phyloP scores from a whole-genome alignment of 2,888 invertebrate genomes.

The Serripes groenlandicus region DNA sequence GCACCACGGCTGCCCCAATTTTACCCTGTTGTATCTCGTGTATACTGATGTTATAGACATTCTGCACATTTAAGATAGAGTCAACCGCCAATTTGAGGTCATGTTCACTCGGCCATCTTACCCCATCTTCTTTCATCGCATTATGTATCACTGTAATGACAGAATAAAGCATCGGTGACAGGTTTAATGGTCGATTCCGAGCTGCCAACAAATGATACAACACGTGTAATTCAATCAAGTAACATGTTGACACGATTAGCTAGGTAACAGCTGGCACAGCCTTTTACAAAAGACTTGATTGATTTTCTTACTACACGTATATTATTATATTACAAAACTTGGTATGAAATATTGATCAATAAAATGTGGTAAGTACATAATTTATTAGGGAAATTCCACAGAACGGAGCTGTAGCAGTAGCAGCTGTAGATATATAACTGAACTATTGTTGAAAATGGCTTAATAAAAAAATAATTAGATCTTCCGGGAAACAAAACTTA shows the following conservation, averaged over 20 bases:
- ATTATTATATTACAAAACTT: too few relatives aligned
- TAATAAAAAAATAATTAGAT: too few relatives aligned
- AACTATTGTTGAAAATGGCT: too few relatives aligned
- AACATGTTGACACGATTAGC: background rate
- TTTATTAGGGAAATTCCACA: too few relatives aligned
- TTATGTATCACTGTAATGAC: constrained; percentile 48
- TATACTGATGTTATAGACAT: constrained; percentile 49
- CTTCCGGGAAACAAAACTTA: too few relatives aligned
- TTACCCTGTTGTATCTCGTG: constrained; percentile 33
- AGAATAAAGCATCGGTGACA: background rate
- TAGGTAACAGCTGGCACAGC: background rate
- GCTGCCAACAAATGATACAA: background rate
- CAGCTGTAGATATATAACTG: too few relatives aligned
- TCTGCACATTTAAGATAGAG: constrained; percentile 55
- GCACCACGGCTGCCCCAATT: constrained; percentile 18
- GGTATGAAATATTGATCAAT: too few relatives aligned
- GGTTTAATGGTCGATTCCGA: too few relatives aligned
- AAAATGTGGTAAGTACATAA: too few relatives aligned
- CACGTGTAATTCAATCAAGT: too few relatives aligned
- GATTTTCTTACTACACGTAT: too few relatives aligned
- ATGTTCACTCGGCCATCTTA: constrained; percentile 39
- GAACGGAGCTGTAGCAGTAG: too few relatives aligned
- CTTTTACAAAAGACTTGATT: background rate
- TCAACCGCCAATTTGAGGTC: constrained; percentile 50
- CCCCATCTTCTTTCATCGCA: constrained; percentile 14